Evolutionary conservation across 2,113 vertebrate species (phyloP).

Genomic region (Chiloscyllium plagiosum): DNA sequence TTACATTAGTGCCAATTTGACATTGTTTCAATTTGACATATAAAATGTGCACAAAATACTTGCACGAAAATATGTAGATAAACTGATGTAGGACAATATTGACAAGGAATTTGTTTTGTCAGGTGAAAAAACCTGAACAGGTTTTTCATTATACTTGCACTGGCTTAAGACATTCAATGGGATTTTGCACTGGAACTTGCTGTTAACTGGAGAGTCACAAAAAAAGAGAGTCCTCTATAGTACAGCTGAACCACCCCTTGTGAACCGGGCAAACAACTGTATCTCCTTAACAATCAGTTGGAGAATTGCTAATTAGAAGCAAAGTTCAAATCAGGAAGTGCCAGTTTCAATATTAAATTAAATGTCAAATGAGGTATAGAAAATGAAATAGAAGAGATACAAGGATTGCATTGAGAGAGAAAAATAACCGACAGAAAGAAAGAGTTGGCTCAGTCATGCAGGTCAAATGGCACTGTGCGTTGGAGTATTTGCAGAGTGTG

Average conservation of each 20-base stretch:
- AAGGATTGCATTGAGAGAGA: background rate
- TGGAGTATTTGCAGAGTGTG: no score
- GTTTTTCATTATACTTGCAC: background rate
- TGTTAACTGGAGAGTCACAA: background rate
- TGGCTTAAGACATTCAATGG: background rate
- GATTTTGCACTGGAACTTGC: background rate
- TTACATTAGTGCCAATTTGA: background rate
- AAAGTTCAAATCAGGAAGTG: no score
- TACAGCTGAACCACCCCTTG: background rate
- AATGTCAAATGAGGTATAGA: no score
- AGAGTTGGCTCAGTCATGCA: background rate
- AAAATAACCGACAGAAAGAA: background rate
- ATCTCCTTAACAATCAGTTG: no score
- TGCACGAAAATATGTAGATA: background rate
- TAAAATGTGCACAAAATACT: background rate
- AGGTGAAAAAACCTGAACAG: background rate
- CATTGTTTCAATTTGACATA: background rate
- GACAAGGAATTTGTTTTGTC: background rate
- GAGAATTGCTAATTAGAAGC: no score
- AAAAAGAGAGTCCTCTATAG: background rate
- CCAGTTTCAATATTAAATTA: no score
- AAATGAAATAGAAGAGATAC: no score
- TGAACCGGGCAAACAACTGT: background rate
- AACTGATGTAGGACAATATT: background rate
- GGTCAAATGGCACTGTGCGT: no score